Conservation (phyloP, 2,113 vertebrate genomes). For the Seriola dumerili region DNA sequence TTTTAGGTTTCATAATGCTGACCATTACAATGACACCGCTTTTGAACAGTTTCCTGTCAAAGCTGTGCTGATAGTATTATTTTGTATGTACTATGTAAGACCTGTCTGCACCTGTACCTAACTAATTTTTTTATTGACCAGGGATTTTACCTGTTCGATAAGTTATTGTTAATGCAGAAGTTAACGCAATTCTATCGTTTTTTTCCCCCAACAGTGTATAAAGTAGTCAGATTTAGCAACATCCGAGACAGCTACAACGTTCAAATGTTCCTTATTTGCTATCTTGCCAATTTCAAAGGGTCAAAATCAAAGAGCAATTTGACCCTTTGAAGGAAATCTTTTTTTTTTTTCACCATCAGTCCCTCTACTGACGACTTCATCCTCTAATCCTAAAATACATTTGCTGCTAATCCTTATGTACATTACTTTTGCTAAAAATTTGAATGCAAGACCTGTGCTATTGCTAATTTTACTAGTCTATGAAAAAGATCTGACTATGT, state of each 20-base stretch:
- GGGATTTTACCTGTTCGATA: not conserved
- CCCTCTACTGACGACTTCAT: not conserved
- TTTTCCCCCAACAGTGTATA: not conserved
- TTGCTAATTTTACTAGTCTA: not conserved
- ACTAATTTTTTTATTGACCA: not conserved
- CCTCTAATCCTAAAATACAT: not conserved
- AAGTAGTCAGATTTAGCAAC: not conserved
- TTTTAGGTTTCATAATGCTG: not conserved
- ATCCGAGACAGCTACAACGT: not conserved
- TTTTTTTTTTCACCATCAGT: not conserved
- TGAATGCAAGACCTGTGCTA: not conserved
- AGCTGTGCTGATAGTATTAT: not conserved
- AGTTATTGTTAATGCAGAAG: not conserved
- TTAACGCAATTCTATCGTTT: not conserved
- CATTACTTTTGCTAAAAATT: not conserved
- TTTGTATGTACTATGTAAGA: not conserved
- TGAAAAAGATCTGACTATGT: not conserved
- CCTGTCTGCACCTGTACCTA: not conserved
- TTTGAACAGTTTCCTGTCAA: not conserved
- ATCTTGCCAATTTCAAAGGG: no score
- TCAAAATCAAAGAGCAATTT: not conserved
- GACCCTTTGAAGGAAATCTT: not conserved
- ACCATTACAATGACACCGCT: not conserved
- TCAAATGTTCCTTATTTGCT: not conserved
- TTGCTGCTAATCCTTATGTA: no score